Conservation (phyloP, 2,113 vertebrate species). For the Chlamydotis undulata region DNA sequence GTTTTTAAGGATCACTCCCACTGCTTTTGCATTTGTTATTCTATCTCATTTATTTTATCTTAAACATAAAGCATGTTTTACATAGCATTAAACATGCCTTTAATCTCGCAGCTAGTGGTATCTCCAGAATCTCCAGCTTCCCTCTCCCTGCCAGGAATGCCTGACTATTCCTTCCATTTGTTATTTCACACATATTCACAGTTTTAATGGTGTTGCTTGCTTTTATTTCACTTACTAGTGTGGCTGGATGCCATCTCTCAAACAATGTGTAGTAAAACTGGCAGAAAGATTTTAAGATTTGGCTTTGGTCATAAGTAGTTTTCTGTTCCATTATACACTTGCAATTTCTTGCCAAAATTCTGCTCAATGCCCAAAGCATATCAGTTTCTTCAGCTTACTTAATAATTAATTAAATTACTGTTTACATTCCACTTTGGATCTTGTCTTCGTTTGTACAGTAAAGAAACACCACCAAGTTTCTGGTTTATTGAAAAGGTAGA, state of each 20-base stretch:
- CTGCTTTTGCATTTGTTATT: background rate
- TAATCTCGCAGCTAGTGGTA: background rate
- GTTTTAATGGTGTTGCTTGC: background rate
- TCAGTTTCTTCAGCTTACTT: slow-evolving; percentile 27
- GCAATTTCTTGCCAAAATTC: background rate
- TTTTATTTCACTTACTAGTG: slow-evolving; percentile 22
- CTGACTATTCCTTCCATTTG: background rate
- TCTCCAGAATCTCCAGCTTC: background rate
- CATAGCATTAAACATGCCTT: background rate
- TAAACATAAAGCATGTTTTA: background rate
- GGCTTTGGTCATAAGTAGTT: slow-evolving; percentile 9
- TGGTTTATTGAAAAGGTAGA: background rate
- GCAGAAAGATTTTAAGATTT: slow-evolving; percentile 49
- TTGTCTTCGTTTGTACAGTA: slow-evolving; percentile 11
- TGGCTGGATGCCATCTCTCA: slow-evolving; percentile 3
- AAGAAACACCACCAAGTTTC: background rate
- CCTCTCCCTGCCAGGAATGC: background rate
- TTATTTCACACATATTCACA: slow-evolving; percentile 26
- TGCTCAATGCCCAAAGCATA: slow-evolving; percentile 18
- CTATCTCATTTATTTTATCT: background rate
- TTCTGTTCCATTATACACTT: slow-evolving; percentile 37
- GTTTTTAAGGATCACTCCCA: background rate
- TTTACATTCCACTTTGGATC: slow-evolving; percentile 46
- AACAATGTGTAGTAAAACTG: slow-evolving; percentile 43
- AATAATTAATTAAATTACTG: slow-evolving; percentile 55